Evolutionary conservation across 2,113 vertebrate species (phyloP), one percentile per base, ranked within the genome.

Genomic region (Protobothrops mucrosquamatus): DNA sequence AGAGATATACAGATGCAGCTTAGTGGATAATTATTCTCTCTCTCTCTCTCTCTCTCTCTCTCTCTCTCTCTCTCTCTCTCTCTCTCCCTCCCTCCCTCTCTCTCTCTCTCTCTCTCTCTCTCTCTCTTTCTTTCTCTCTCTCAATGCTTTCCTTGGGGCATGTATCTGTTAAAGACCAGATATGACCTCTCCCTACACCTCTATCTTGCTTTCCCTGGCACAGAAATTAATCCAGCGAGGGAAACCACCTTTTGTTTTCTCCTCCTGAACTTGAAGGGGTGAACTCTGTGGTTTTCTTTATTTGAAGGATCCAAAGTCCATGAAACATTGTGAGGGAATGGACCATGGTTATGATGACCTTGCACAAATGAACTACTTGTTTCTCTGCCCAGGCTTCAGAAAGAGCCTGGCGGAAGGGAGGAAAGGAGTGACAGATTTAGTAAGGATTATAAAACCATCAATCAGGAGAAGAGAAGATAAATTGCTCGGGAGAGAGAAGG

Each of bases 371-470:
- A 11, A 11, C 6, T 8, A 52, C 54, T 11, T 81, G 74, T 96
- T 93, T 94, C 93, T 94, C 85, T 55, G 74, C 55, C 18, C 46
- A 18, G 55, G 81, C 39, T 61, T 89, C 74, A 93, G 55, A 90
- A 90, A 56, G 59, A 81, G 85, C 15, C 88, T 90, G 92, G 56
- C 51, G 91, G 91, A 15, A 61, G 91, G 46, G 94, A 59, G 26
- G 93, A 90, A 93, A 95, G 93, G 96, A 95, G 95, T 74, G 91
- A 59, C n/a, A 8, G 97, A 97, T 97, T 98, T 97, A 95, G 92
- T 0, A 0, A 87, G 97, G 97, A 98, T 98, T 98, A 98, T 5
- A 81, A 91, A 96, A 88, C 87, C 95, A 93, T 89, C 93, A 95
- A 85, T 93, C 91, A 20, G 4, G 87, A 92, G 95, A 93, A 94